phyloP scores from a whole-genome alignment of 2,113 vertebrate species.

The Notarius lentiginosus region DNA sequence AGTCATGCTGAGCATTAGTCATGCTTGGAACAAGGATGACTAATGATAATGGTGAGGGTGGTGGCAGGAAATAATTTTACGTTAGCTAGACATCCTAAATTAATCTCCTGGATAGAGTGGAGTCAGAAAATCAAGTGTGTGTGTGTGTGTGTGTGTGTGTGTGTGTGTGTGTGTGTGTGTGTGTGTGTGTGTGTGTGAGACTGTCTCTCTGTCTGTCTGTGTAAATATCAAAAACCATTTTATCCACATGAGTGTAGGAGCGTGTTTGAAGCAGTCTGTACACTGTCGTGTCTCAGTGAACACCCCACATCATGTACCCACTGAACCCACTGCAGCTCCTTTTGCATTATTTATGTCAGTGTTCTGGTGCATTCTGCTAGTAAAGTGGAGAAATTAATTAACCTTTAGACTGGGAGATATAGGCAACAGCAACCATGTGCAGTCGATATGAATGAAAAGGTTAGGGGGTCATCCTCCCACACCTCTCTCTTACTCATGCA shows the following conservation, averaged over 20 bases:
- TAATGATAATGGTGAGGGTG: not conserved
- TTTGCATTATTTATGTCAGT: constrained; percentile 48
- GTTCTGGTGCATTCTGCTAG: constrained; percentile 53
- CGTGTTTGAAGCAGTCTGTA: not conserved
- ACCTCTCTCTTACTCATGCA: not conserved
- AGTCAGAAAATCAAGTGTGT: not conserved
- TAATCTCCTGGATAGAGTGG: too few relatives aligned
- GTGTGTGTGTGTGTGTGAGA: not conserved
- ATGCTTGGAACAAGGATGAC: not conserved
- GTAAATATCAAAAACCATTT: constrained; percentile 5
- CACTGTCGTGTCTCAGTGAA: not conserved
- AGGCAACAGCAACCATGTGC: constrained; percentile 57
- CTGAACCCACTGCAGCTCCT: not conserved
- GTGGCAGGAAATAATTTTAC: not conserved
- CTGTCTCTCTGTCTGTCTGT: too few relatives aligned
- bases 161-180: not conserved
- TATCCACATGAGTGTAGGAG: not conserved
- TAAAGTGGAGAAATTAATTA: constrained; percentile 69
- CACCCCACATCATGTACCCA: not conserved
- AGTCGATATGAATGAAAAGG: constrained; percentile 54
- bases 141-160: not conserved
- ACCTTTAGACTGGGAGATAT: constrained; percentile 67
- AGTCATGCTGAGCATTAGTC: not conserved
- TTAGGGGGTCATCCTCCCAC: not conserved
- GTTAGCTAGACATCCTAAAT: not conserved